Conservation (phyloP, 2,797 vertebrate species). For the Molothrus ater region DNA sequence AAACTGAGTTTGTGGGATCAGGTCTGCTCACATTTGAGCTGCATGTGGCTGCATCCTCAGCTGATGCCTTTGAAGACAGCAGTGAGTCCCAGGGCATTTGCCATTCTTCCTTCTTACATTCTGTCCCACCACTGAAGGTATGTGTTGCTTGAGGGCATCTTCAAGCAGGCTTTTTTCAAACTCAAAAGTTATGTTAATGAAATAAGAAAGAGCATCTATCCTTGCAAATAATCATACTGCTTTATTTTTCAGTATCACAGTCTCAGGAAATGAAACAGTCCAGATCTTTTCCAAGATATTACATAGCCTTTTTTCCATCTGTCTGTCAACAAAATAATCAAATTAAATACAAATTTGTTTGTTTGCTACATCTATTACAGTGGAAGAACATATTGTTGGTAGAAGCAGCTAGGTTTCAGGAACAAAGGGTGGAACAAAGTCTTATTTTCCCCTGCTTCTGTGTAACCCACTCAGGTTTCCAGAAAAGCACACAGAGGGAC, state of each 20-base stretch:
- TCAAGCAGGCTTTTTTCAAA: background rate
- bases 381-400: conserved; percentile 29
- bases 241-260: conserved; percentile 62
- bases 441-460: background rate
- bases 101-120: background rate
- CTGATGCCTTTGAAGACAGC: background rate
- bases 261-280: conserved; percentile 26
- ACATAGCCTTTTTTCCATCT: background rate
- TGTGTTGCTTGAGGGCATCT: background rate
- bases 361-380: conserved; percentile 55
- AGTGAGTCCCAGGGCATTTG: background rate
- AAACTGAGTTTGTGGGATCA: background rate
- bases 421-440: background rate
- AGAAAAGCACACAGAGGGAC: conserved; percentile 14
- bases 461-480: background rate
- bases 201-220: background rate
- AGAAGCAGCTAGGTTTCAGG: background rate
- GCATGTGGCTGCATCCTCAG: background rate
- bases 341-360: background rate
- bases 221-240: conserved; percentile 26
- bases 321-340: conserved; percentile 16
- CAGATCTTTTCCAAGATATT: conserved; percentile 14
- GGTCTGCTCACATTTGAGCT: background rate
- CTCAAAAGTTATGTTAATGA: background rate
- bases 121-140: background rate